Base-by-base conservation (phyloP, 2,797 vertebrate species). In the Sparidentex hasta region DNA sequence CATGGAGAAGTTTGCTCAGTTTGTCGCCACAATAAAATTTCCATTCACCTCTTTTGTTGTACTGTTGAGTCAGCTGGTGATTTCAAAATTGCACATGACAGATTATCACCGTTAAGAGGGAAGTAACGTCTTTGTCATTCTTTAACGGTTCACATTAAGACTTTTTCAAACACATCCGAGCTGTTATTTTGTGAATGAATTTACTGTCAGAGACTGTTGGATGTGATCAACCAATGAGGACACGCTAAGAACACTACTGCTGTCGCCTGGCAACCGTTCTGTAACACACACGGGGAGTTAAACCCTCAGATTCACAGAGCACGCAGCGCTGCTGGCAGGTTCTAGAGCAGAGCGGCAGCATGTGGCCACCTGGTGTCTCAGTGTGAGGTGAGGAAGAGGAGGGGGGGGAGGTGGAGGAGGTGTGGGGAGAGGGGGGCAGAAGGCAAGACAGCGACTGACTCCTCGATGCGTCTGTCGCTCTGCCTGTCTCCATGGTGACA, bases 401-500 rank as follows among this genome's bases (percentile, higher is more conserved):
- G 43, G 29, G 1, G 3, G 23, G 21, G 65, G 61, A 57, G 7
- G 65, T 44, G 2, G 16, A 11, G 59, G 17, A 11, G 7, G 33
- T 27, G 27, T 27, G 27, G 64, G 55, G 65, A 64, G n/a, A 62
- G 62, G 66, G 65, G 66, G 73, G 82, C 76, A 76, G 80, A 72
- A 70, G 83, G 82, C 65, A 66, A 77, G 82, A 82, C 74, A 74
- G 74, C 44, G 61, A 81, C 78, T 20, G 85, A 85, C 68, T 84
- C 66, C 78, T 88, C 51, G 1, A 65, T 59, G 74, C 87, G 85
- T 87, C 84, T 80, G 84, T 90, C 78, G 72, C 78, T 71, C 88
- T 82, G 84, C 80, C 81, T 83, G 86, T 87, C 80, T 83, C 87
- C 86, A 88, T 87, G 84, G 81, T 65, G 79, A 92, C 82, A 77